These are phyloP conservation scores for Synodontis membranacea DNA, from an alignment of 2,113 vertebrate genomes.

Conservation along the genomic window DNA sequence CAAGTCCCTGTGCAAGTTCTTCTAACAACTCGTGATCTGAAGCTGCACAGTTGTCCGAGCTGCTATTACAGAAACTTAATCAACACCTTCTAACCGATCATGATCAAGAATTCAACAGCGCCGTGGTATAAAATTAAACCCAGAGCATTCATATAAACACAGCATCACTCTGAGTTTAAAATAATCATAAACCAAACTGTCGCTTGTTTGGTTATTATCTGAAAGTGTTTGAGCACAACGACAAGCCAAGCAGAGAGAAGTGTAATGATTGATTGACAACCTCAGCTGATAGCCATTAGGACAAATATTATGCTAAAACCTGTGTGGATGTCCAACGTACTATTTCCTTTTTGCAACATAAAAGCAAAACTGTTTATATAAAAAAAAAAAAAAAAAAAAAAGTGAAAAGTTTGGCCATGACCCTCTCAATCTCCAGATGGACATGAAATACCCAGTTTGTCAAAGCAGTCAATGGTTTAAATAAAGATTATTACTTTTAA, in stretches of 20 bases:
- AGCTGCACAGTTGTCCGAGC: not conserved
- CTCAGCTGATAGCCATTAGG: not conserved
- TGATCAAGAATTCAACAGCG: not conserved
- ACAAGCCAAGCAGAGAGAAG: not conserved
- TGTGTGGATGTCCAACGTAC: not conserved
- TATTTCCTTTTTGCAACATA: not conserved
- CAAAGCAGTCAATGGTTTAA: not conserved
- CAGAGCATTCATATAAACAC: not conserved
- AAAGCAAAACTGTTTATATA: not conserved
- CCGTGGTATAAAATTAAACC: not conserved
- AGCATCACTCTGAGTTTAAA: not conserved
- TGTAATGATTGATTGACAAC: not conserved
- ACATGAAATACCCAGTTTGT: too few relatives aligned
- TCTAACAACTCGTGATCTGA: not conserved
- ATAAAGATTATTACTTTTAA: not conserved
- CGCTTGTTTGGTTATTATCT: not conserved
- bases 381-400: not conserved
- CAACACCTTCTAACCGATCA: not conserved
- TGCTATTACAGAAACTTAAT: not conserved
- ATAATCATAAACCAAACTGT: not conserved
- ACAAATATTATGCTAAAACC: not conserved
- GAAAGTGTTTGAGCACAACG: not conserved
- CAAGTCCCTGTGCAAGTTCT: not conserved
- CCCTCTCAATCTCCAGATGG: not conserved
- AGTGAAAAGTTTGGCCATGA: not conserved